Conservation (phyloP, 2,797 vertebrate genomes). For the Diglossa cyanea region DNA sequence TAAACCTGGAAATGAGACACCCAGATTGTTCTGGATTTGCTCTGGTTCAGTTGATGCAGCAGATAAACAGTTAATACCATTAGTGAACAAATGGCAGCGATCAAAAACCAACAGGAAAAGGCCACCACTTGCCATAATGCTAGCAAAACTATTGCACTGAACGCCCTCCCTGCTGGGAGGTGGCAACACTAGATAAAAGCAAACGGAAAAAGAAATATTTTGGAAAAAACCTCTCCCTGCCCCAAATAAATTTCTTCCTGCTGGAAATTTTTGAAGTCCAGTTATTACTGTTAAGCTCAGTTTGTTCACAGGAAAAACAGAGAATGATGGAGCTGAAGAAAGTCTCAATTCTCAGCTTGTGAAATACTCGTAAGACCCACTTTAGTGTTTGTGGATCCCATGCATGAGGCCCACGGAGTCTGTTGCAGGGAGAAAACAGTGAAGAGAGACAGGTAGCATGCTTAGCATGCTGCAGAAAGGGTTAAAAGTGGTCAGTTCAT, state of each 20-base stretch:
- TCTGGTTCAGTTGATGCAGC: not conserved
- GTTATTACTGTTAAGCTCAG: not conserved
- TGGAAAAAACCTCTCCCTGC: conserved; percentile 7
- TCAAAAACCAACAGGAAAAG: conserved; percentile 49
- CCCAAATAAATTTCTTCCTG: conserved; percentile 2
- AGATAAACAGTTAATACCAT: conserved; percentile 15
- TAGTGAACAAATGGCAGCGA: not conserved
- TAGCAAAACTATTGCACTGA: not conserved
- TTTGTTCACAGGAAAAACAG: not conserved
- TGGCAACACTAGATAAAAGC: conserved; percentile 14
- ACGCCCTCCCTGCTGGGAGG: not conserved
- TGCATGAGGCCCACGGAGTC: fast-evolving
- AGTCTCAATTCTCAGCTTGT: not conserved
- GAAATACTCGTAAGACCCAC: not conserved
- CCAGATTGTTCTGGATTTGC: not conserved
- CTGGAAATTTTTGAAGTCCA: conserved; percentile 24
- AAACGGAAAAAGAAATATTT: conserved; percentile 13
- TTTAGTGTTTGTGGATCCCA: not conserved
- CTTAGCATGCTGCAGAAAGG: not conserved
- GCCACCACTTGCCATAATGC: not conserved
- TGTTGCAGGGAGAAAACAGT: not conserved
- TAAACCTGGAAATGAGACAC: not conserved
- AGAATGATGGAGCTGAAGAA: not conserved
- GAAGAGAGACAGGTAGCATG: not conserved
- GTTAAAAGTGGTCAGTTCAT: conserved; percentile 51